Evolutionary conservation across 2,797 vertebrate genomes (phyloP).

Genomic region (Tapera naevia): DNA sequence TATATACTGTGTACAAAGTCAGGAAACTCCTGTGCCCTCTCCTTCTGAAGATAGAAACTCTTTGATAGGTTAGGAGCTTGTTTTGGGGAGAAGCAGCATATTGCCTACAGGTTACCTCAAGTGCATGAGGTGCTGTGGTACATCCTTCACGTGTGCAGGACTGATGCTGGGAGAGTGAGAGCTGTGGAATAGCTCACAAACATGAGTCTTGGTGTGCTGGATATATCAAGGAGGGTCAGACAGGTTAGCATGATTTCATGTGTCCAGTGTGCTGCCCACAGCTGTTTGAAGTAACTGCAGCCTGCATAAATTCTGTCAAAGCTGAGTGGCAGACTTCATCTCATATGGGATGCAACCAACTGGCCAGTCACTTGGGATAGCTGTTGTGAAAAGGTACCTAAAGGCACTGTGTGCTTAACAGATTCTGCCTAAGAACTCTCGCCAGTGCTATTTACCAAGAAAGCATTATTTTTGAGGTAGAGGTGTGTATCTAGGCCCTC

Average conservation of each 20-base stretch:
- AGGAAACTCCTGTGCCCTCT: not conserved
- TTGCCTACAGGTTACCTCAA: not conserved
- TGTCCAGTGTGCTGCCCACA: not conserved
- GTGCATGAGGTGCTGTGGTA: not conserved
- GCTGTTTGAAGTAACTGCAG: not conserved
- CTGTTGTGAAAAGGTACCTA: not conserved
- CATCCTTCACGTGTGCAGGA: not conserved
- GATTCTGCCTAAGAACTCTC: not conserved
- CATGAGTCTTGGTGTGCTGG: not conserved
- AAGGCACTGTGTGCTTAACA: not conserved
- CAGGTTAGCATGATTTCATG: not conserved
- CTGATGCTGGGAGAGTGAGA: not conserved
- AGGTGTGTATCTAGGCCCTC: conserved; percentile 25
- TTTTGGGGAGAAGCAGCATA: accelerated
- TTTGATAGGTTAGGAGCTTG: not conserved
- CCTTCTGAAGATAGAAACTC: not conserved
- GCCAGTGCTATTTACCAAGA: not conserved
- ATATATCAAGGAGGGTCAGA: not conserved
- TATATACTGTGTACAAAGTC: not conserved
- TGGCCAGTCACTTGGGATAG: not conserved
- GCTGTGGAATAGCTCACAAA: not conserved
- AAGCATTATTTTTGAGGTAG: conserved; percentile 10
- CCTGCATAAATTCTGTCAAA: not conserved
- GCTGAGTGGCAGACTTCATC: not conserved
- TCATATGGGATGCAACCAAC: not conserved